Evolutionary conservation across 2,113 vertebrate species (phyloP).

Genomic region (Cyphomyrus plagiostoma): DNA sequence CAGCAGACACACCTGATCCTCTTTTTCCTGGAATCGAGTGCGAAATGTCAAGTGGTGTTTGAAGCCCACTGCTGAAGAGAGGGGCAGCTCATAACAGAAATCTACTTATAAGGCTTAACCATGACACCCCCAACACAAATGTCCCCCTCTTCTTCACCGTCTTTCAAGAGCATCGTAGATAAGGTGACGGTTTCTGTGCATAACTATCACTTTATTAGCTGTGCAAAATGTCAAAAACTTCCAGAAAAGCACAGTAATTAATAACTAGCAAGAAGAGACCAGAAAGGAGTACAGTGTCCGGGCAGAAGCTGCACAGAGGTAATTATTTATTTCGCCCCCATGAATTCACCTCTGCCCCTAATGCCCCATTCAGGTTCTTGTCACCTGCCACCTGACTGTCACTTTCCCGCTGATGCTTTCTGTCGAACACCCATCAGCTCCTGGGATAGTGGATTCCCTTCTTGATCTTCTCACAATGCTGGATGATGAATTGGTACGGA

Average conservation of each 20-base stretch:
- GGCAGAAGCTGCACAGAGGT: background rate
- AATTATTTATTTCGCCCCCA: background rate
- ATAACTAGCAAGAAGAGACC: background rate
- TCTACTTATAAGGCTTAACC: background rate
- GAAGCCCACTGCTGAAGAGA: no score
- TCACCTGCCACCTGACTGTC: background rate
- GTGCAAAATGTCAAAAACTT: background rate
- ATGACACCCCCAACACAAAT: background rate
- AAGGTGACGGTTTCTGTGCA: background rate
- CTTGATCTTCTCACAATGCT: background rate
- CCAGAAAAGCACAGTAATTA: background rate
- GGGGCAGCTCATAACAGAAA: background rate
- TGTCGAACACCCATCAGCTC: background rate
- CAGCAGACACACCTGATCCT: background rate
- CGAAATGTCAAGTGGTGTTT: background rate
- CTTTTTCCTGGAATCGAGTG: background rate
- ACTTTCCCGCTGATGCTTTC: background rate
- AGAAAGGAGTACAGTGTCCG: background rate
- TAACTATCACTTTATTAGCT: background rate
- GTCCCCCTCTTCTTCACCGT: background rate
- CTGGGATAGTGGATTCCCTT: background rate
- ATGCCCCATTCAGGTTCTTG: background rate
- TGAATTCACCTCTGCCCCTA: background rate
- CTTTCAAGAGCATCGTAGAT: background rate
- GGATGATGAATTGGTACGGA: background rate